Conservation (phyloP, 2,888 invertebrate genomes). For the Dichetophora obliterata region DNA sequence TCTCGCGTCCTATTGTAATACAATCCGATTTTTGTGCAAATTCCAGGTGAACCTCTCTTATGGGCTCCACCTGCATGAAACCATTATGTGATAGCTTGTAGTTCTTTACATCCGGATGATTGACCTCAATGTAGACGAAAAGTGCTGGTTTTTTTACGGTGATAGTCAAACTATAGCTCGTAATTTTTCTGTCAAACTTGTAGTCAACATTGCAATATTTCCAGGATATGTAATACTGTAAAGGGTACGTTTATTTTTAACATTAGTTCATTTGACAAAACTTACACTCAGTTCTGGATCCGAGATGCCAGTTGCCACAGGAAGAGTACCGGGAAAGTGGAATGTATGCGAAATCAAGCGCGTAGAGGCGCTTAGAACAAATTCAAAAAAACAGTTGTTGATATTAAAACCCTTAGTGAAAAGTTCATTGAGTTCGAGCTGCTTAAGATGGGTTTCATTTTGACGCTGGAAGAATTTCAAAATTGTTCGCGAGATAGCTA, state of each 20-base stretch:
- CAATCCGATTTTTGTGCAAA: conserved; percentile 54
- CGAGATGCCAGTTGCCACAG: conserved; percentile 71
- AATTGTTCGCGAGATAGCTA: not conserved
- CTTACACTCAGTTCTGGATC: conserved; percentile 73
- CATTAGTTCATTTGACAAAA: not conserved
- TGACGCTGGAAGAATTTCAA: conserved; percentile 54
- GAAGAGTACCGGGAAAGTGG: conserved; percentile 75
- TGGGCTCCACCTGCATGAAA: conserved; percentile 63
- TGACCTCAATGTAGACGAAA: conserved; percentile 66
- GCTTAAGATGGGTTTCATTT: conserved; percentile 64
- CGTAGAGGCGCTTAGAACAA: conserved; percentile 71
- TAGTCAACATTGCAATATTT: conserved; percentile 50
- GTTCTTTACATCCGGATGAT: conserved; percentile 52
- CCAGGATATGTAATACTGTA: conserved; percentile 59
- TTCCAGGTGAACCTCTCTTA: conserved; percentile 62
- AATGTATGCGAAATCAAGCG: conserved; percentile 76
- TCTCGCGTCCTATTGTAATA: conserved; percentile 52
- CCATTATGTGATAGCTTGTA: conserved; percentile 67
- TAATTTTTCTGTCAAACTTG: conserved; percentile 24
- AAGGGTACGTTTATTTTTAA: not conserved
- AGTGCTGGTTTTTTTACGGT: conserved; percentile 62
- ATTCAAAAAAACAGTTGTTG: conserved; percentile 65
- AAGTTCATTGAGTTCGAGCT: conserved; percentile 58
- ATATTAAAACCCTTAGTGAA: conserved; percentile 52
- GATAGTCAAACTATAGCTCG: conserved; percentile 60